A percentile compares a stretch with the other conserved stretches of the same genome.
Conservation (phyloP, 2,888 invertebrate species). For the Meteorus cinctellus region DNA sequence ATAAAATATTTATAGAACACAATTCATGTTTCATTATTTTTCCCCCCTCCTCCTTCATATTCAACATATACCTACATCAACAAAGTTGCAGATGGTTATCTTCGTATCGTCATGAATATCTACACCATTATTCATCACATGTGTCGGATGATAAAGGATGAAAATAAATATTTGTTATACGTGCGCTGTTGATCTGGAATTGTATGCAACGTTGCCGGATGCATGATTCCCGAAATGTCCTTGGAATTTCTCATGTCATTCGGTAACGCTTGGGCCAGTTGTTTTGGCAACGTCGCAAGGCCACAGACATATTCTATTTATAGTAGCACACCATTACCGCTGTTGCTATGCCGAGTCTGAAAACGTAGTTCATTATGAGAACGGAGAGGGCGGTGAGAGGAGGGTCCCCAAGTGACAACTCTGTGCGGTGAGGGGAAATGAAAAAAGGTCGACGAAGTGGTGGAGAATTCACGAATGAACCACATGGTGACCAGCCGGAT, state of each 20-base stretch:
- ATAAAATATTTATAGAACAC: slow-evolving; percentile 44
- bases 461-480: slow-evolving; percentile 47
- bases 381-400: slow-evolving; percentile 35
- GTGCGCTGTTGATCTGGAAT: slow-evolving; percentile 32
- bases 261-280: slow-evolving; percentile 58
- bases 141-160: not conserved
- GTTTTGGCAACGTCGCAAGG: slow-evolving; percentile 66
- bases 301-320: slow-evolving; percentile 63
- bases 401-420: slow-evolving; percentile 37
- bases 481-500: slow-evolving; percentile 55
- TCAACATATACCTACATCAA: slow-evolving; percentile 7
- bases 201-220: slow-evolving; percentile 58
- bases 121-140: slow-evolving; percentile 5
- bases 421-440: slow-evolving; percentile 27
- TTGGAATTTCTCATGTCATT: slow-evolving; percentile 53
- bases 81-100: not conserved
- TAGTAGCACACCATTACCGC: slow-evolving; percentile 62
- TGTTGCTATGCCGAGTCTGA: slow-evolving; percentile 66
- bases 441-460: slow-evolving; percentile 38
- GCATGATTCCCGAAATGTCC: slow-evolving; percentile 46
- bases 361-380: slow-evolving; percentile 47
- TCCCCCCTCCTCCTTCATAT: not conserved
- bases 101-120: slow-evolving; percentile 5
- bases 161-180: slow-evolving; percentile 25
- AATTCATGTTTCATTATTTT: not conserved